These are phyloP conservation scores for Achatina immaculata DNA, from an alignment of 1,140 invertebrate species.

Conservation along the genomic window DNA sequence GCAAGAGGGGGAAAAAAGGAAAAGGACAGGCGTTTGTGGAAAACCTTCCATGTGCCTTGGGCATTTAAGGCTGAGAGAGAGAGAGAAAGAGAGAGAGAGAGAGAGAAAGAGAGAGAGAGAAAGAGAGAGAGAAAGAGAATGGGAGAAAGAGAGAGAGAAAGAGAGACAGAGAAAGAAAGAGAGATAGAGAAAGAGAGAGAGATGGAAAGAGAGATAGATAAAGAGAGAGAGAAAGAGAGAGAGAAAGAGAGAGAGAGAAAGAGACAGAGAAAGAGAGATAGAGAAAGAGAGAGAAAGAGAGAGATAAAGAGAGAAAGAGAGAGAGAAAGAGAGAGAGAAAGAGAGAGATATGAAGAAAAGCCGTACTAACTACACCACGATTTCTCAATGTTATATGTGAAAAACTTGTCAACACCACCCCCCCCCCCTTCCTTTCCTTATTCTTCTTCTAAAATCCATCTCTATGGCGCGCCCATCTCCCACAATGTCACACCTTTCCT, in stretches of 20 bases:
- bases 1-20: too few species aligned
- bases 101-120: constrained; percentile 19
- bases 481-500: too few species aligned
- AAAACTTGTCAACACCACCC: too few species aligned
- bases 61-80: too few species aligned
- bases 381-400: too few species aligned
- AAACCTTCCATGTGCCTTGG: too few species aligned
- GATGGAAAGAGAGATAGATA: neutral
- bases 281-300: neutral
- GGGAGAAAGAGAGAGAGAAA: neutral
- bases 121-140: neutral
- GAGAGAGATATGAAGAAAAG: neutral
- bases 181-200: neutral
- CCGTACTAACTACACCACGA: too few species aligned
- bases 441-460: too few species aligned
- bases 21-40: too few species aligned
- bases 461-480: too few species aligned
- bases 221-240: neutral
- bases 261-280: neutral
- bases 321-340: neutral
- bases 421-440: too few species aligned
- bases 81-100: constrained; percentile 13
- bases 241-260: neutral
- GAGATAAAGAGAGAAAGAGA: neutral
- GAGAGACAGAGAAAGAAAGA: neutral